Conservation (phyloP, 2,113 vertebrate genomes). For the Gallinago media region DNA sequence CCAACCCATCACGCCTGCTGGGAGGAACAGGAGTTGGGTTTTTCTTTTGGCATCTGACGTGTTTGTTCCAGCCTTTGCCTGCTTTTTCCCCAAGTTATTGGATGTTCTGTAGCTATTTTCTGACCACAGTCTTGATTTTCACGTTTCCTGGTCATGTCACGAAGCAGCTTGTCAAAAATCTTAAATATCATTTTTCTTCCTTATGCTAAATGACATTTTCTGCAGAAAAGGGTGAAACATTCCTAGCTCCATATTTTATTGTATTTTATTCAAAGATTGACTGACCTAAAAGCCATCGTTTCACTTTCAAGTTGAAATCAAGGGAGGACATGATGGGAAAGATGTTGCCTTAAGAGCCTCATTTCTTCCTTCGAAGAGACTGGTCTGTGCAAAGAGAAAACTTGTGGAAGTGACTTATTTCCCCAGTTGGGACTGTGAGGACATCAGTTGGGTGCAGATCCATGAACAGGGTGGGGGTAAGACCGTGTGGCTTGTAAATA, state of each 20-base stretch:
- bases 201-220: not conserved
- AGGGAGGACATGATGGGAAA: not conserved
- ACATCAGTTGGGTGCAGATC: not conserved
- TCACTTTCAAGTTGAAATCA: not conserved
- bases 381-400: not conserved
- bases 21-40: rapidly evolving
- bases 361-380: not conserved
- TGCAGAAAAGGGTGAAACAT: not conserved
- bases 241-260: not conserved
- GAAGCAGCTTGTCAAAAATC: not conserved
- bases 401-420: not conserved
- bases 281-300: not conserved
- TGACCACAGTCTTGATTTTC: not conserved
- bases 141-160: not conserved
- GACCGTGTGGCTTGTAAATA: not conserved
- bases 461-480: not conserved
- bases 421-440: too few relatives aligned
- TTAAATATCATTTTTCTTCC: not conserved
- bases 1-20: not conserved
- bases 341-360: rapidly evolving
- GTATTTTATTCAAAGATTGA: not conserved
- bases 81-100: not conserved
- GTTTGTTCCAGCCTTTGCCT: not conserved
- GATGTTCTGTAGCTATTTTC: not conserved
- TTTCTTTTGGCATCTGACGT: too few relatives aligned